Base-by-base conservation (phyloP, 2,113 vertebrate species). In the Protomyctophum bolini region DNA sequence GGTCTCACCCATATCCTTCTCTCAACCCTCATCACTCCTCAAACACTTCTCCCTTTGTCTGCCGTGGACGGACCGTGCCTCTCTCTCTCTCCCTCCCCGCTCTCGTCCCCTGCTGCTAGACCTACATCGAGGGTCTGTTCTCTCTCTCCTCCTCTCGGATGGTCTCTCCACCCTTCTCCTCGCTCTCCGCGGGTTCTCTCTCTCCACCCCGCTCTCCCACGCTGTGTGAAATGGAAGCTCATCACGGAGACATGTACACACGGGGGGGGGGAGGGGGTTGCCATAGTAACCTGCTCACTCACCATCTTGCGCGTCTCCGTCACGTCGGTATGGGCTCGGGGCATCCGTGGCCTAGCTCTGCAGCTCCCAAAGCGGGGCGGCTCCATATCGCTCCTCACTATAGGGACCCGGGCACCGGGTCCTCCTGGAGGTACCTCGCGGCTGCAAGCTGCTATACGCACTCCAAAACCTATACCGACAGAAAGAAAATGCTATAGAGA, bases 201-300 rank as follows among this genome's bases (percentile, higher is more conserved):
- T 81, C 73, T 82, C 79, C 73, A 72, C 73, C 80, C 61, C 76
- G 82, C 75, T 88, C 92, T 88, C 87, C 84, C 91, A 87, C 89
- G 80, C 88, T 86, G 86, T 82, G 87, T 68, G 78, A 93, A 91
- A 92, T 91, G 88, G 89, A 91, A 91, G 90, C 84, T 79, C 86
- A 41, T 86, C 76, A 68, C 64, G 76, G 85, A 92, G 88, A 88
- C 91, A n/a, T n/a, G n/a, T n/a, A n/a, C n/a, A 86, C 75, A 21
- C 21, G 21, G 77, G 33, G n/a, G n/a, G n/a, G n/a, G n/a, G n/a
- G n/a, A n/a, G n/a, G n/a, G 70, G 84, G 92, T 94, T 91, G 87
- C 91, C 86, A 90, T 91, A 86, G 92, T 88, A 90, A 94, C 91
- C 82, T 83, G 88, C 89, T 91, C 86, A 87, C 91, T 90, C 91